Conservation (phyloP, 2,888 invertebrate genomes). For the Gortyna flavago region DNA sequence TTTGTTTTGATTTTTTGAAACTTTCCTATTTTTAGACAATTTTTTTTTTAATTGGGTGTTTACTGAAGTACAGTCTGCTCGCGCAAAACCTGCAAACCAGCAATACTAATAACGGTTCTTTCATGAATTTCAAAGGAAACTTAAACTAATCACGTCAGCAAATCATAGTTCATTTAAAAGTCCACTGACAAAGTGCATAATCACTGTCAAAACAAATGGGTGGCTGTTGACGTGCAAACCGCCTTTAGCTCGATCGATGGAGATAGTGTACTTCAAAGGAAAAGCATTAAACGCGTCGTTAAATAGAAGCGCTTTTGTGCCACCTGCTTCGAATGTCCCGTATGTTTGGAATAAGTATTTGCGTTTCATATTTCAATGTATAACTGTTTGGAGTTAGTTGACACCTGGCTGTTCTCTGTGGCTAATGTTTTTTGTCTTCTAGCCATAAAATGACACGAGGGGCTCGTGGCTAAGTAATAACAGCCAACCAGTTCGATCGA, state of each 20-base stretch:
- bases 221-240: constrained; percentile 39
- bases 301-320: constrained; percentile 62
- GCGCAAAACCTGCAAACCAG: not conserved
- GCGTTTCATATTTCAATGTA: constrained; percentile 27
- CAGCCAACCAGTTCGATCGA: not conserved
- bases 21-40: not conserved
- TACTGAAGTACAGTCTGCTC: not conserved
- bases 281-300: constrained; percentile 70
- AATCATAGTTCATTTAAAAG: constrained; percentile 44
- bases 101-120: not conserved
- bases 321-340: constrained; percentile 57
- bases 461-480: not conserved
- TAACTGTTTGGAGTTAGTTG: constrained; percentile 16
- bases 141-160: constrained; percentile 18
- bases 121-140: constrained; percentile 9
- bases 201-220: constrained; percentile 55
- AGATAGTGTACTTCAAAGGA: constrained; percentile 69
- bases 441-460: not conserved
- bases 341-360: constrained; percentile 40
- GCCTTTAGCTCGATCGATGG: constrained; percentile 50
- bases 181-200: constrained; percentile 27
- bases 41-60: too few species aligned
- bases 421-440: not conserved
- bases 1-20: not conserved
- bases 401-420: constrained; percentile 13